These are phyloP conservation scores for Peromyscus aztecus DNA, from an alignment of 2,797 vertebrate species.

Conservation along the genomic window DNA sequence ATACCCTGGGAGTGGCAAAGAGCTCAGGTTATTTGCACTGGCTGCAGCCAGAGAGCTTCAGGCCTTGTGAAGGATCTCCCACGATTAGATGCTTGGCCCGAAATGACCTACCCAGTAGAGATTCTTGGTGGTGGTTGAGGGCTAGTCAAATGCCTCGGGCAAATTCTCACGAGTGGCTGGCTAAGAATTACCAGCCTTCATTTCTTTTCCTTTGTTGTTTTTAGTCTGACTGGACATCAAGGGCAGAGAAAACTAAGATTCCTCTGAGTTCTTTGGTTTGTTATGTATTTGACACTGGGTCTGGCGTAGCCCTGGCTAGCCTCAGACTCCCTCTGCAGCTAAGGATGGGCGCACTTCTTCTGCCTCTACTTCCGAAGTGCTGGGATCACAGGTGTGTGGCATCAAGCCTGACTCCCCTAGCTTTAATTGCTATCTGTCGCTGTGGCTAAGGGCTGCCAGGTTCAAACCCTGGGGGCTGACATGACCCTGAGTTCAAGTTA, in stretches of 20 bases:
- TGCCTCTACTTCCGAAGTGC: not conserved
- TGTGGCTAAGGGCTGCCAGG: not conserved
- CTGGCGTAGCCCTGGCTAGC: not conserved
- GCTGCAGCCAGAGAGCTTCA: not conserved
- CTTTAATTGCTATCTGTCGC: not conserved
- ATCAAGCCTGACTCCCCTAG: not conserved
- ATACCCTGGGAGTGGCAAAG: not conserved
- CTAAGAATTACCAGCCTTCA: not conserved
- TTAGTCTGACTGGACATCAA: not conserved
- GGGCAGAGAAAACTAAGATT: constrained; percentile 6
- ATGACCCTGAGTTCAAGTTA: too few species aligned
- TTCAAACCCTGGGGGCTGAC: not conserved
- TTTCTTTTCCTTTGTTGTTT: constrained; percentile 15
- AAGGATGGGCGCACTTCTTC: not conserved
- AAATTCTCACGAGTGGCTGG: not conserved
- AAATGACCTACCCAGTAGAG: not conserved
- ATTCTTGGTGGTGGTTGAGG: not conserved
- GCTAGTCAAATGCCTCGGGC: not conserved
- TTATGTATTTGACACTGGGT: not conserved
- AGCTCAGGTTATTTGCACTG: not conserved
- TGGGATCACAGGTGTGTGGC: not conserved
- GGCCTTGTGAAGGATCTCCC: not conserved
- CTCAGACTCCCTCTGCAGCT: not conserved
- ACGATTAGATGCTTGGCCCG: not conserved
- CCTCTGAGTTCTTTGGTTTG: not conserved